Percentiles rank a stretch among this genome's conserved stretches.
These are phyloP conservation scores for Drosophila parthenogenetica DNA, from an alignment of 2,888 invertebrate genomes.

Conservation along the genomic window DNA sequence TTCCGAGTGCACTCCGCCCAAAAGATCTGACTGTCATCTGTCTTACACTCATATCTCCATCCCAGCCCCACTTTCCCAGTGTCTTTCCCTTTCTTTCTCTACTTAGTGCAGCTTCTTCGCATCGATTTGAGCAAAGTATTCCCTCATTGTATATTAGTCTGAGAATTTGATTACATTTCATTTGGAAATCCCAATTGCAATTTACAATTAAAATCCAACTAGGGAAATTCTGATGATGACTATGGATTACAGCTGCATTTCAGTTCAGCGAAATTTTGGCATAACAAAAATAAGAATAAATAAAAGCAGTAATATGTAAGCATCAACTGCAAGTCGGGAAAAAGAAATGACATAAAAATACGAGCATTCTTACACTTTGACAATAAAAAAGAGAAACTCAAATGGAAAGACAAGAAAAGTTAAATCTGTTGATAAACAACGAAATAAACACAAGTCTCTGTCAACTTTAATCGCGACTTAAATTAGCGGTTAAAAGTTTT, in stretches of 20 bases:
- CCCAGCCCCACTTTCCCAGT: neutral
- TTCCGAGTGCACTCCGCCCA: neutral
- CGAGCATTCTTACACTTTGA: neutral
- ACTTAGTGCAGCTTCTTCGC: neutral
- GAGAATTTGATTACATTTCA: slow-evolving; percentile 36
- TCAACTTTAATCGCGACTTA: neutral
- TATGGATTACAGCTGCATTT: slow-evolving; percentile 12
- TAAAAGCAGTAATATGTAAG: neutral
- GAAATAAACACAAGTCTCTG: neutral
- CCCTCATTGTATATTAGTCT: slow-evolving; percentile 23
- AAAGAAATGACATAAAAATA: no score
- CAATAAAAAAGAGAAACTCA: neutral
- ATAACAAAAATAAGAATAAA: neutral
- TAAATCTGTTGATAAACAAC: neutral
- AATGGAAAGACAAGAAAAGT: neutral
- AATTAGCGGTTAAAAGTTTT: no score
- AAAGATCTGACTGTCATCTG: slow-evolving; percentile 7
- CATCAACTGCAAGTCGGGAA: no score
- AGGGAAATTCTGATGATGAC: slow-evolving; percentile 23
- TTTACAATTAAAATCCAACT: slow-evolving; percentile 37
- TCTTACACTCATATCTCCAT: neutral
- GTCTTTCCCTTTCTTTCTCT: neutral
- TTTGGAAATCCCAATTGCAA: slow-evolving; percentile 33
- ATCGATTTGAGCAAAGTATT: neutral
- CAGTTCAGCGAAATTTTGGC: neutral